Conservation (phyloP, 2,888 invertebrate genomes). For the Rosalia funebris region DNA sequence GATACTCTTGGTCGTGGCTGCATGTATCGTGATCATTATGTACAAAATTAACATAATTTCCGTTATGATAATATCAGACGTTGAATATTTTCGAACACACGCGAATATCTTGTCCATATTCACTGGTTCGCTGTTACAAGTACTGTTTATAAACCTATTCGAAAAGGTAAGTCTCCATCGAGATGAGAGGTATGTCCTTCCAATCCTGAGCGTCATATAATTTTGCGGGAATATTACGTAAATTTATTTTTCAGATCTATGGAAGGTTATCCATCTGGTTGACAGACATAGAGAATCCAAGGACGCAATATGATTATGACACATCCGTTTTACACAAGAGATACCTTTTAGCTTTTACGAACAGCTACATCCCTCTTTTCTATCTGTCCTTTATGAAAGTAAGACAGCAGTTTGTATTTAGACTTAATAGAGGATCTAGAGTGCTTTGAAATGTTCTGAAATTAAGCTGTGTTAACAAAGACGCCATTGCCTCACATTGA, state of each 20-base stretch:
- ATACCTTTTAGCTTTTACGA: conserved; percentile 55
- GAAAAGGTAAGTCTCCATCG: conserved; percentile 40
- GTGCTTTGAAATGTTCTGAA: too few relatives aligned
- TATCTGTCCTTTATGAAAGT: conserved; percentile 60
- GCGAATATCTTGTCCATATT: conserved; percentile 34
- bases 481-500: too few relatives aligned
- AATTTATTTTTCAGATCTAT: too few relatives aligned
- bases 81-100: conserved; percentile 20
- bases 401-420: too few relatives aligned
- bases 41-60: conserved; percentile 30
- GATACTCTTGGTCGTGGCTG: conserved; percentile 41
- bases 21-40: conserved; percentile 33
- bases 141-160: conserved; percentile 50
- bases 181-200: neutral
- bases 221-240: too few relatives aligned
- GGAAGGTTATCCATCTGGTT: conserved; percentile 50
- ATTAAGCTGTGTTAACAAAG: too few relatives aligned
- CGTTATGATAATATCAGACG: conserved; percentile 17
- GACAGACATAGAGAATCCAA: conserved; percentile 59
- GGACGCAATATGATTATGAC: conserved; percentile 56
- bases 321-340: conserved; percentile 57
- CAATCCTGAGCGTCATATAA: neutral
- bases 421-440: too few relatives aligned
- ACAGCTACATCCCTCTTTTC: conserved; percentile 55
- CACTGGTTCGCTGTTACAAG: conserved; percentile 42